Percentiles rank a stretch among this genome's conserved stretches.
Evolutionary conservation across 2,888 invertebrate species (phyloP).

Genomic region (Andrena bucephala): DNA sequence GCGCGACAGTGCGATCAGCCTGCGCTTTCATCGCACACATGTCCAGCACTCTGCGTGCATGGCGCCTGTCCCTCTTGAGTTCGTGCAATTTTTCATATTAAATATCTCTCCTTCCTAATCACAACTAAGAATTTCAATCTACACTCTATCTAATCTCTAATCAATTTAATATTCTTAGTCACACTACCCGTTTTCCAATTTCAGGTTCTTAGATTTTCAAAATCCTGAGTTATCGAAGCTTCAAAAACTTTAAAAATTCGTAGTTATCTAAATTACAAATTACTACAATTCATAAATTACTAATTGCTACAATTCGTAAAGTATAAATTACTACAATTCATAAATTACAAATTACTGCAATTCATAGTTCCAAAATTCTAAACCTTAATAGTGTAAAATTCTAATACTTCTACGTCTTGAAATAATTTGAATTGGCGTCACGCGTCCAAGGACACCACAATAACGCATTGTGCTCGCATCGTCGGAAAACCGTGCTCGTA

Average conservation of each 20-base stretch:
- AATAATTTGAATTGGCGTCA: conserved; percentile 21
- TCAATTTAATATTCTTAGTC: too few species aligned
- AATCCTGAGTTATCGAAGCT: too few species aligned
- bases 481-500: conserved; percentile 1
- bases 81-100: background rate
- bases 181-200: background rate
- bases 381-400: too few species aligned
- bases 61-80: background rate
- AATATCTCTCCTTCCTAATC: background rate
- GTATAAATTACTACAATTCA: too few species aligned
- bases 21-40: conserved; percentile 52
- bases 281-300: background rate
- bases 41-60: background rate
- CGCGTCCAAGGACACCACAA: conserved; percentile 22
- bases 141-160: background rate
- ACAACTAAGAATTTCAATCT: background rate
- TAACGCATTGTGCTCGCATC: conserved; percentile 29
- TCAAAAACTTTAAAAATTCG: too few species aligned
- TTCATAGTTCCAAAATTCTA: background rate
- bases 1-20: conserved; percentile 52
- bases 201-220: too few species aligned
- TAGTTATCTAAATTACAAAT: too few species aligned
- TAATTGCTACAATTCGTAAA: background rate
- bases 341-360: too few species aligned
- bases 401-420: background rate